Evolutionary conservation across 1,140 invertebrate species (phyloP).

Genomic region (Trichonephila inaurata): DNA sequence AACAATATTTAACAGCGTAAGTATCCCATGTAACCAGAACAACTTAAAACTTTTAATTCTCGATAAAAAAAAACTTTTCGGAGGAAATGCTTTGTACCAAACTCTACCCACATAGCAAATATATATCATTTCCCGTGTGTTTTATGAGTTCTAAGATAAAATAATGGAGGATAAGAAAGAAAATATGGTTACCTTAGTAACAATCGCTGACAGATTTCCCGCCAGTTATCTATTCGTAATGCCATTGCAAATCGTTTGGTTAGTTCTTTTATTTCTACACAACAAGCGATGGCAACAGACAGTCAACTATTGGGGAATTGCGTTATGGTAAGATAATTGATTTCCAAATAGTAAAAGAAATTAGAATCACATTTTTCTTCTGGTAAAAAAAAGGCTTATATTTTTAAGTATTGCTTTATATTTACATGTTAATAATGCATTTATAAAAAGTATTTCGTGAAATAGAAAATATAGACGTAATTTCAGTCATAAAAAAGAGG

Average conservation of each 20-base stretch:
- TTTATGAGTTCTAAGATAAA: slow-evolving; percentile 52
- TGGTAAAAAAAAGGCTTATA: too few relatives aligned
- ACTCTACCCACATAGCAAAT: neutral
- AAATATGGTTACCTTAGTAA: slow-evolving; percentile 40
- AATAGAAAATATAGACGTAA: too few relatives aligned
- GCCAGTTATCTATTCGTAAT: slow-evolving; percentile 38
- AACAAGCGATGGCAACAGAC: too few relatives aligned
- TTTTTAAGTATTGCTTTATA: too few relatives aligned
- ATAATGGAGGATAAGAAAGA: slow-evolving; percentile 14
- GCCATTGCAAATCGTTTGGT: slow-evolving; percentile 4
- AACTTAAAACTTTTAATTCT: neutral
- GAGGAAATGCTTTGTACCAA: neutral
- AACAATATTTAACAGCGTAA: too few relatives aligned
- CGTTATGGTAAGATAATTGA: neutral
- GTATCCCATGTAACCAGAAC: too few relatives aligned
- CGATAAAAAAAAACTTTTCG: neutral
- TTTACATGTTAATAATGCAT: too few relatives aligned
- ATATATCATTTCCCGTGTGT: slow-evolving; percentile 50
- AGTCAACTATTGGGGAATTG: neutral
- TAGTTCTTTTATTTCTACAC: slow-evolving; percentile 13
- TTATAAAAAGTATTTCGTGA: too few relatives aligned
- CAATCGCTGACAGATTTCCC: slow-evolving; percentile 1
- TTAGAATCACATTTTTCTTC: too few relatives aligned
- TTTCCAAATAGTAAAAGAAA: neutral
- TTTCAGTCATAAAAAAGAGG: too few relatives aligned